A percentile compares a stretch with the other conserved stretches of the same genome.
phyloP scores from a whole-genome alignment of 2,113 vertebrate species.

The Aegithalos caudatus region DNA sequence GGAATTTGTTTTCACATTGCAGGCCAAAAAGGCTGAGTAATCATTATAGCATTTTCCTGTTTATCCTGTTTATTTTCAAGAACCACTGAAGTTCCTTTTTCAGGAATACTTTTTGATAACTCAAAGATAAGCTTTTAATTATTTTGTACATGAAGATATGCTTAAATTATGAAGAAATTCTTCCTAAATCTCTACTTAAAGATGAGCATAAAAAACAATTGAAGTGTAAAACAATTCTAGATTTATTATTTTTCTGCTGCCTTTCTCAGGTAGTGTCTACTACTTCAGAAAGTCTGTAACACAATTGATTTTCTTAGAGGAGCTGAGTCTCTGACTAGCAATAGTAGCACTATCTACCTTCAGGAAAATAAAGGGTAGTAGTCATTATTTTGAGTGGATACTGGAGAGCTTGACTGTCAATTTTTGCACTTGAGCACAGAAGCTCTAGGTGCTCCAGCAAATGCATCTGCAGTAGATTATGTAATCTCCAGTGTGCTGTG shows the following conservation, averaged over 20 bases:
- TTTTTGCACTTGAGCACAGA: background rate
- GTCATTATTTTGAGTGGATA: background rate
- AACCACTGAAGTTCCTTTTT: background rate
- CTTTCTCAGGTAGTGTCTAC: background rate
- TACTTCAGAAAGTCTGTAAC: background rate
- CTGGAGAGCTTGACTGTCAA: background rate
- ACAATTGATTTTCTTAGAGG: background rate
- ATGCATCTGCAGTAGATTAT: background rate
- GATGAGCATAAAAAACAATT: background rate
- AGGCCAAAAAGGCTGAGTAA: background rate
- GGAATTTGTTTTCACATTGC: background rate
- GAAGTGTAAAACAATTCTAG: background rate
- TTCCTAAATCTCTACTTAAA: background rate
- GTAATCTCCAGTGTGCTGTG: background rate
- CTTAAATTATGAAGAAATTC: background rate
- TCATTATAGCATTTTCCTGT: background rate
- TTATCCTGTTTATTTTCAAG: background rate
- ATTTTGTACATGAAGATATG: background rate
- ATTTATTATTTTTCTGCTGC: background rate
- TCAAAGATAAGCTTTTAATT: background rate
- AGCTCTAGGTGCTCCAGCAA: background rate
- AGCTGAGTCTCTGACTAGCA: background rate
- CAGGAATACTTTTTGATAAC: background rate
- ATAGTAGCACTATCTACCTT: background rate
- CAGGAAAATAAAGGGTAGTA: background rate